A percentile compares a stretch with the other conserved stretches of the same genome.
Conservation (phyloP, 2,113 vertebrate species). For the Cyanoderma ruficeps region DNA sequence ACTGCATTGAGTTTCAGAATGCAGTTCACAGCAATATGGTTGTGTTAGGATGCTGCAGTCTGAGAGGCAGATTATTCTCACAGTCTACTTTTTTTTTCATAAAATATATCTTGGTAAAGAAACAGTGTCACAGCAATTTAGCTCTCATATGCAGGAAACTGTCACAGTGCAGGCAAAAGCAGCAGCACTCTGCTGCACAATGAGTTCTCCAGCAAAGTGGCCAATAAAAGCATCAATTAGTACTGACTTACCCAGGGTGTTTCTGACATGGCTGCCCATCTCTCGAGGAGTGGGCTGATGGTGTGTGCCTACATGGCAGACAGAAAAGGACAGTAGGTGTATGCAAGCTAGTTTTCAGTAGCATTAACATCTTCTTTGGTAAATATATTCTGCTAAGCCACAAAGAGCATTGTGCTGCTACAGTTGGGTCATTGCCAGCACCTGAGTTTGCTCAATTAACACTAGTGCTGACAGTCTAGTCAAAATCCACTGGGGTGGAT, state of each 20-base stretch:
- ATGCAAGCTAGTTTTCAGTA: not conserved
- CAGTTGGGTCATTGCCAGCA: not conserved
- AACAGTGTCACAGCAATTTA: not conserved
- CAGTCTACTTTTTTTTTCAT: not conserved
- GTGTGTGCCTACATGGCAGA: not conserved
- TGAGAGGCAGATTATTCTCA: not conserved
- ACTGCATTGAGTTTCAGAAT: not conserved
- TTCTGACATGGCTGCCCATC: not conserved
- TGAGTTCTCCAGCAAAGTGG: not conserved
- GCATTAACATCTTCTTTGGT: not conserved
- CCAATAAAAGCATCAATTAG: not conserved
- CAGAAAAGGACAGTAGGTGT: not conserved
- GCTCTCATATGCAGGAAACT: not conserved
- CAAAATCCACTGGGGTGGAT: rapidly evolving
- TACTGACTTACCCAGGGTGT: not conserved
- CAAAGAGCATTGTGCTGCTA: not conserved
- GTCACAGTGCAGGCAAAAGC: not conserved
- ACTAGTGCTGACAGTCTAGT: not conserved
- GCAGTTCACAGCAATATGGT: not conserved
- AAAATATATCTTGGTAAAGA: not conserved
- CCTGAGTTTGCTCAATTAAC: not conserved
- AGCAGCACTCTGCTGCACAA: not conserved
- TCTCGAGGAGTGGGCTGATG: not conserved
- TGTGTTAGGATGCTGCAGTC: rapidly evolving
- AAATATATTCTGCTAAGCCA: not conserved